Base-by-base conservation (phyloP, 1,140 invertebrate genomes). In the Neotoxoptera formosana region DNA sequence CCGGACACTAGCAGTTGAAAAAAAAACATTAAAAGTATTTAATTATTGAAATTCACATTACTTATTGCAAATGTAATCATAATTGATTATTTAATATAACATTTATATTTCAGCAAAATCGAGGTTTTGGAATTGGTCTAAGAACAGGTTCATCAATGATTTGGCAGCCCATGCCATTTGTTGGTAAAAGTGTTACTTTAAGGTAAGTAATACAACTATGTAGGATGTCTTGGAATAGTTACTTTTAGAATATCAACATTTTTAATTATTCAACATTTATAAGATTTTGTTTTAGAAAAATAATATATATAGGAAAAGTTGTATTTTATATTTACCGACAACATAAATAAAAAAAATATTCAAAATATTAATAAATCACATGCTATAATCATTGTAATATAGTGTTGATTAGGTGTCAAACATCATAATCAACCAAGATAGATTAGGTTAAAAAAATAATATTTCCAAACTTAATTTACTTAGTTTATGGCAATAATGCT, bases 1-100 rank as follows among this genome's bases (percentile, higher is more conserved):
- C 17, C 96, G 97, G 88, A 97, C 97, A 34, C 95, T 98, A 47
- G 96, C 96, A 0, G 96, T 96, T 89, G 97, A 98, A 95, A 99
- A 99, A 95, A 97, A 97, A 95, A 95, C 96, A 91, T 95, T 99
- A 6, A 99, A 99, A 96, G 98, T 98, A 95, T 56, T 67, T 84
- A 23, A 88, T 53, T n/a, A 11, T n/a, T 76, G 17, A 14, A 76
- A n/a, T 76, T n/a, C 6, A n/a, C 4, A 67, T 30, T 25, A 67
- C 14, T 67, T 14, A 67, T 67, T 67, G 1, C 4, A 30, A 21
- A 25, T 34, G 8, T 51, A 21, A 84, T 41, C 21, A 23, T 90
- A n/a, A 41, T 36, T 20, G 53, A 60, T 56, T 76, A 83, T 94
- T 93, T 92, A 93, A 81, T 60, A 76, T n/a, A 30, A 34, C 3